Base-by-base conservation (phyloP, 2,888 invertebrate species). In the Pristionchus exspectatus region DNA sequence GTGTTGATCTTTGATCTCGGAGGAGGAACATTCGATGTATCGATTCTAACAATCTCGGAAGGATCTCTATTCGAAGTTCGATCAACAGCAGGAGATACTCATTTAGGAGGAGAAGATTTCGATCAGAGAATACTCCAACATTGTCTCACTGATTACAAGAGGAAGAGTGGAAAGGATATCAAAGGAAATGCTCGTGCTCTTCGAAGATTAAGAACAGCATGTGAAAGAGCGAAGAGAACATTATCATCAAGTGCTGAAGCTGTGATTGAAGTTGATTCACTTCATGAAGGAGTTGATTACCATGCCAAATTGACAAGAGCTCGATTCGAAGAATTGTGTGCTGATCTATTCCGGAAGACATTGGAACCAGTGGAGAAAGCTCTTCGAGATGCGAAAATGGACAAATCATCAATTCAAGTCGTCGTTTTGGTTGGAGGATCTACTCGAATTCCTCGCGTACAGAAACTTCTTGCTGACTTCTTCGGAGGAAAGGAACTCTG, bases 321-420 rank as follows among this genome's bases (percentile, higher is more conserved):
- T 90, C 97, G 98, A 94, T 99, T 99, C 95, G 99, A 99, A 96
- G 98, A 98, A 95, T 96, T 99, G 95, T 98, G 98, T 95, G 97
- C 98, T 16, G 98, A 99, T 96, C 96, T 99, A 92, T 98, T 99
- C 97, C 97, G 98, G 92, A 97, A 97, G 91, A 98, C 98, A 91
- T 97, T 99, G 96, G 98, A 98, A 95, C 98, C 98, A 9, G 98
- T 98, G 0, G 98, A 98, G 96, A 98, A 98, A 96, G 97, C 98
- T 9, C 96, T 99, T 90, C 97, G 98, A 91, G 98, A 99, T 95
- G 98, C 98, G 91, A 98, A 98, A 96, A 97, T 98, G 97, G 98
- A 98, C 96, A 98, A 98, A 95, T 96, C 97, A 30, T 38, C 72
- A 5, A 74, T 88, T 96, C 97, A 95, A 91, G 96, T 96, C 81